phyloP scores from a whole-genome alignment of 1,140 invertebrate species.

The Micrasema minimum region DNA sequence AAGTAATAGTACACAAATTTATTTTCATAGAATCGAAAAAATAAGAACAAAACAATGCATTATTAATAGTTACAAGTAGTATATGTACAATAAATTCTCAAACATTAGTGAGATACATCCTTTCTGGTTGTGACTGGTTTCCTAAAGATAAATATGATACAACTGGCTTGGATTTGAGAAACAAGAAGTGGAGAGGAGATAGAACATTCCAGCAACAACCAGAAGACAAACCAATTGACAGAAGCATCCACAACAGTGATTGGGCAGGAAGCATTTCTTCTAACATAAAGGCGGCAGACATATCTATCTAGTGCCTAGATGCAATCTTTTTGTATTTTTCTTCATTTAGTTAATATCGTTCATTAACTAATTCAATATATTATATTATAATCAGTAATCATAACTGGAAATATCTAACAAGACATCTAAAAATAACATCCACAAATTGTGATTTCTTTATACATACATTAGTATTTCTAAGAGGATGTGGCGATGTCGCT shows the following conservation, averaged over 20 bases:
- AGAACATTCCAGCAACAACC: conserved; percentile 10
- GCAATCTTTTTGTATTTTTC: conserved; percentile 43
- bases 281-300: conserved; percentile 48
- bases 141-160: neutral
- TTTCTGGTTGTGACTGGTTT: conserved; percentile 23
- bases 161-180: no score
- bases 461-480: conserved; percentile 38
- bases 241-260: conserved; percentile 39
- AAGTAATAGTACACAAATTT: conserved; percentile 51
- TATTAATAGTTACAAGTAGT: conserved; percentile 51
- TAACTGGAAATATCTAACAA: conserved; percentile 52
- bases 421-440: conserved; percentile 52
- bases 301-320: conserved; percentile 50
- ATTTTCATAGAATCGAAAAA: conserved; percentile 52
- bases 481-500: conserved; percentile 40
- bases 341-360: conserved; percentile 40
- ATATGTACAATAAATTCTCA: conserved; percentile 50
- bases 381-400: conserved; percentile 44
- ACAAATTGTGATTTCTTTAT: conserved; percentile 46
- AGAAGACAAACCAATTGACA: conserved; percentile 36
- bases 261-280: conserved; percentile 48
- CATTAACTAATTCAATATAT: conserved; percentile 41
- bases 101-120: conserved; percentile 42
- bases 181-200: no score
- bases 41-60: conserved; percentile 52